phyloP scores from a whole-genome alignment of 1,140 invertebrate species.

The Drosophila sulfurigaster region DNA sequence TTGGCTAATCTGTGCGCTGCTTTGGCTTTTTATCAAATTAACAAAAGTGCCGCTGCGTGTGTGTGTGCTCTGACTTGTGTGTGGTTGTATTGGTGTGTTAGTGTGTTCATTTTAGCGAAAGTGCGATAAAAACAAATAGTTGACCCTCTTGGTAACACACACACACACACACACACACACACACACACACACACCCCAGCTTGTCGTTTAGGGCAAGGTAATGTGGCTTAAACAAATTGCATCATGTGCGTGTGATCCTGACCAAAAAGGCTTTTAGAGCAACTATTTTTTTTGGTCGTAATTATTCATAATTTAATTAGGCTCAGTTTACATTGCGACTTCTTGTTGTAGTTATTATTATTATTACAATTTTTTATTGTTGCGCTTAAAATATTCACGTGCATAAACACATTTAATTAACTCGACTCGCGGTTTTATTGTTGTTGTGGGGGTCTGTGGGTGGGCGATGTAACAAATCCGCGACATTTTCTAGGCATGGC shows the following conservation, averaged over 20 bases:
- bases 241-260: slow-evolving; percentile 78
- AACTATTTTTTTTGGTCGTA: slow-evolving; percentile 54
- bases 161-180: slow-evolving; percentile 8
- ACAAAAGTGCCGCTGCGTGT: slow-evolving; percentile 71
- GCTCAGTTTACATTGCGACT: slow-evolving; percentile 78
- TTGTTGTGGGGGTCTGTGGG: no score
- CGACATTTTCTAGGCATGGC: slow-evolving; percentile 40
- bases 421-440: slow-evolving; percentile 17
- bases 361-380: slow-evolving; percentile 66
- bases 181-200: slow-evolving; percentile 7
- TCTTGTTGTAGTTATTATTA: slow-evolving; percentile 43
- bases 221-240: slow-evolving; percentile 78
- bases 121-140: slow-evolving; percentile 84
- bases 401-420: slow-evolving; percentile 84
- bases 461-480: slow-evolving; percentile 27
- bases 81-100: slow-evolving; percentile 25
- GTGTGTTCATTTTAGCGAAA: slow-evolving; percentile 77
- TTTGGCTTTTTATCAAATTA: slow-evolving; percentile 84
- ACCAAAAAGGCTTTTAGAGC: slow-evolving; percentile 59
- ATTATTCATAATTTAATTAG: slow-evolving; percentile 85
- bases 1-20: slow-evolving; percentile 72
- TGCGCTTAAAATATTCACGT: slow-evolving; percentile 70
- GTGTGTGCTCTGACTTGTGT: neutral
- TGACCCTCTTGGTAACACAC: slow-evolving; percentile 39
- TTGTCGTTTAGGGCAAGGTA: slow-evolving; percentile 21